Base-by-base conservation (phyloP, 2,888 invertebrate genomes). In the Zaprionus bogoriensis region DNA sequence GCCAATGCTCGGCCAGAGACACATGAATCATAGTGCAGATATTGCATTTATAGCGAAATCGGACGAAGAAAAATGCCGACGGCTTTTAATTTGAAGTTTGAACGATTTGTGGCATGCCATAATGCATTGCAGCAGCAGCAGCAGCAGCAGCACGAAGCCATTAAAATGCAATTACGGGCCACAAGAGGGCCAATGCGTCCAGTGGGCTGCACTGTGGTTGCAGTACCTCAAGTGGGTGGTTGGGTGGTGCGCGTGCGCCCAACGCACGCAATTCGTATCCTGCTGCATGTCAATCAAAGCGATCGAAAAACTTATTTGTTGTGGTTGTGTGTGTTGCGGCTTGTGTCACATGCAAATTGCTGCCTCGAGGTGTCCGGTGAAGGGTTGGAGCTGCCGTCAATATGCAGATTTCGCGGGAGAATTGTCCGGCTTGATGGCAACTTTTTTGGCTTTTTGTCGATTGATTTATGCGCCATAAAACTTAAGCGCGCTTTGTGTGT, bases 391-490 rank as follows among this genome's bases (percentile, higher is more conserved):
- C 45, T 19, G 25, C 32, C 38, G 44, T 48, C 47, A 36, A 48
- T 48, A 48, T 48, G 47, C 47, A 36, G 47, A 48, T 23, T 44
- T 30, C 48, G 32, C 9, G 3, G 4, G 32, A 73, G 61, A 76
- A 76, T 74, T 74, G 76, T 67, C 74, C 63, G 63, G 59, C 38
- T 22, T 54, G 25, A 39, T 41, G 27, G 19, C 42, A 10, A 25
- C 53, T 32, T 46, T 36, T 27, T 41, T 54, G 44, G 41, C 25
- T 23, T 28, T 19, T 57, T 57, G 52, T 62, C 23, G 39, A 39
- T 67, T 86, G 78, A 86, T 80, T 80, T 86, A 86, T 84, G 84
- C 46, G 63, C 66, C 71, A 80, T 77, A 84, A 86, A 84, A 36
- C 50, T 86, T 83, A 69, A 74, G 65, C 53, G 61, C 47, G 55